Percentiles rank a stretch among this genome's conserved stretches.
These are phyloP conservation scores for Entomyzon cyanotis DNA, from an alignment of 2,113 vertebrate species.

Conservation along the genomic window DNA sequence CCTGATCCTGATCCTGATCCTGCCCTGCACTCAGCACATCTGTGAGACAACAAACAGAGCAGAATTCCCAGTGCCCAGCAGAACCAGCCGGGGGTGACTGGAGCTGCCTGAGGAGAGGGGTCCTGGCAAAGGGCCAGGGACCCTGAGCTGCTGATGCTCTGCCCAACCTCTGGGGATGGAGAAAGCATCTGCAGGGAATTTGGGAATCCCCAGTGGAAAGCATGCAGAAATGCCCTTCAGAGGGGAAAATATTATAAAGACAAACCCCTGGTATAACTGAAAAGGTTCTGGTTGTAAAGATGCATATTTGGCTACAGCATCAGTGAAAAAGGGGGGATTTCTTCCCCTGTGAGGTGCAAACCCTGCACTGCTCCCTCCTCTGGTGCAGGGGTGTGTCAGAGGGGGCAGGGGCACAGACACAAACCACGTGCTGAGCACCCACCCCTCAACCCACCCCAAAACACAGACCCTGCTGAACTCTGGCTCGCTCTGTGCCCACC, in stretches of 20 bases:
- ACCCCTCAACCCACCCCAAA: background rate
- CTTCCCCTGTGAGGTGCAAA: background rate
- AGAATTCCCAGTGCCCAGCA: background rate
- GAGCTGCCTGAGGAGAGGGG: background rate
- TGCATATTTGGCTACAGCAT: background rate
- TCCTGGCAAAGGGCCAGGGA: rapidly evolving
- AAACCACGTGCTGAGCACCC: background rate
- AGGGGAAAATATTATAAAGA: background rate
- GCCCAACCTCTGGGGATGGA: background rate
- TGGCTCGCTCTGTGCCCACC: background rate
- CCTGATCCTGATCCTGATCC: background rate
- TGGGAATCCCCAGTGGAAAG: background rate
- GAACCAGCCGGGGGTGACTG: background rate
- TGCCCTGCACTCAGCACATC: background rate
- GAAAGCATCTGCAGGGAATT: background rate
- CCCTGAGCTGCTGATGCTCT: background rate
- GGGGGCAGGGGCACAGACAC: background rate
- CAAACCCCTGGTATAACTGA: background rate
- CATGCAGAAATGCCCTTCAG: background rate
- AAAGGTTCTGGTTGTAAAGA: background rate
- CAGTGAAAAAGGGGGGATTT: background rate
- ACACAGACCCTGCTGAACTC: background rate
- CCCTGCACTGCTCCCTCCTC: background rate
- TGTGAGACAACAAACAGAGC: background rate
- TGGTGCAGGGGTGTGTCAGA: background rate